A percentile compares a stretch with the other conserved stretches of the same genome.
These are phyloP conservation scores for Schizothorax lantsangensis DNA, from an alignment of 2,797 vertebrate genomes.

Conservation along the genomic window DNA sequence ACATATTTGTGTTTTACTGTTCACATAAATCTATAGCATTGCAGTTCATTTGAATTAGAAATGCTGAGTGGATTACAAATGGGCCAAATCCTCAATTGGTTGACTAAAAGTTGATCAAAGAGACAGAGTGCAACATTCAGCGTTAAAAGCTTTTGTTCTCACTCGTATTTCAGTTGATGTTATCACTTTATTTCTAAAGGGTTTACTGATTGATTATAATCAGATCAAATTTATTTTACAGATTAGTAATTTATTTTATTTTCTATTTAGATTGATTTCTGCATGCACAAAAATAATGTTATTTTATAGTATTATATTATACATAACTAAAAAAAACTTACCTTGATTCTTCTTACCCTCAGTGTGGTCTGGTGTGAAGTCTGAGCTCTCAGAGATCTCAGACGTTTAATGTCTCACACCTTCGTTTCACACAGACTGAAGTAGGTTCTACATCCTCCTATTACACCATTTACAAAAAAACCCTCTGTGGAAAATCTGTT, in stretches of 20 bases:
- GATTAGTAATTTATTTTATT: background rate
- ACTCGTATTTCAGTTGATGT: background rate
- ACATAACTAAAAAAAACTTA: background rate
- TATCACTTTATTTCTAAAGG: background rate
- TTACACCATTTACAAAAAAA: slow-evolving; percentile 38
- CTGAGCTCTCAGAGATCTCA: background rate
- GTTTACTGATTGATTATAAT: background rate
- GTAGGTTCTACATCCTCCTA: slow-evolving; percentile 37
- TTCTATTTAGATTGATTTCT: background rate
- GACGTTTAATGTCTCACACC: background rate
- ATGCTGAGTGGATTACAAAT: background rate
- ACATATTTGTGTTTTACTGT: background rate
- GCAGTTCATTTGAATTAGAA: background rate
- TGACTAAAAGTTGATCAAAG: background rate
- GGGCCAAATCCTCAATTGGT: background rate
- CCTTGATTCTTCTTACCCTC: slow-evolving; percentile 2
- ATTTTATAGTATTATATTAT: background rate
- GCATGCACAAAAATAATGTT: too few relatives aligned
- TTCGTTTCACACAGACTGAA: slow-evolving; percentile 26
- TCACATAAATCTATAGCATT: background rate
- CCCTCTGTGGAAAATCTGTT: slow-evolving; percentile 26
- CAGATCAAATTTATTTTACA: background rate
- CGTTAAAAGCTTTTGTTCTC: background rate
- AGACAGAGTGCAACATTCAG: background rate
- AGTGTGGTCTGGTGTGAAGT: background rate